These are phyloP conservation scores for Tenthredo livida DNA, from an alignment of 2,888 invertebrate genomes.

Conservation along the genomic window DNA sequence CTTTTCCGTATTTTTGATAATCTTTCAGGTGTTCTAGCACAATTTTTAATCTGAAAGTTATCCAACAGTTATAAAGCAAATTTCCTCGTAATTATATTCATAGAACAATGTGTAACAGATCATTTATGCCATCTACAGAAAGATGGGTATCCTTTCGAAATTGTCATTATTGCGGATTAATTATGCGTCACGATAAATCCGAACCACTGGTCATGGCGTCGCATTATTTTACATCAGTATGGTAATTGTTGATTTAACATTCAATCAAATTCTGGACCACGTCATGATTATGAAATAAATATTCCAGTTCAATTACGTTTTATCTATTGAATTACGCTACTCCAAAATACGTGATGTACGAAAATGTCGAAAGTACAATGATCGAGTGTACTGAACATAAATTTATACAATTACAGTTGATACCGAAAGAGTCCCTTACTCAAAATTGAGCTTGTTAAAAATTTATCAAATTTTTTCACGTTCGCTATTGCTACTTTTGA, in stretches of 20 bases:
- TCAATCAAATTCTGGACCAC: neutral
- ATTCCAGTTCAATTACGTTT: neutral
- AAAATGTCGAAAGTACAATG: neutral
- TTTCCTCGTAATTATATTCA: neutral
- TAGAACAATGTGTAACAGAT: neutral
- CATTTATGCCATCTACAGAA: neutral
- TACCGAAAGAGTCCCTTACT: neutral
- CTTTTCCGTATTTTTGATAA: neutral
- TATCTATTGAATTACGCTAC: neutral
- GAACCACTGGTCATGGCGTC: neutral
- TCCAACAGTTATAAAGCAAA: neutral
- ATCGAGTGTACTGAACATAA: neutral
- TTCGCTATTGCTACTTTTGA: neutral
- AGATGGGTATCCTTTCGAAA: neutral
- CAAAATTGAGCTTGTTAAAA: neutral
- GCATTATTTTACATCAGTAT: slow-evolving; percentile 1
- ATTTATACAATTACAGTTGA: neutral
- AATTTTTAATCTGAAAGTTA: neutral
- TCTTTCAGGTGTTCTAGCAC: neutral
- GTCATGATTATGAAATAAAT: neutral
- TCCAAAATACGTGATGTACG: neutral
- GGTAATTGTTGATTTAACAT: neutral
- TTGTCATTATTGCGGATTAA: neutral
- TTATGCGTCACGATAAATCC: neutral
- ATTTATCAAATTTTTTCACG: neutral